Percentiles rank a stretch among this genome's conserved stretches.
phyloP scores from a whole-genome alignment of 2,797 vertebrate species.

The Lerista edwardsae region DNA sequence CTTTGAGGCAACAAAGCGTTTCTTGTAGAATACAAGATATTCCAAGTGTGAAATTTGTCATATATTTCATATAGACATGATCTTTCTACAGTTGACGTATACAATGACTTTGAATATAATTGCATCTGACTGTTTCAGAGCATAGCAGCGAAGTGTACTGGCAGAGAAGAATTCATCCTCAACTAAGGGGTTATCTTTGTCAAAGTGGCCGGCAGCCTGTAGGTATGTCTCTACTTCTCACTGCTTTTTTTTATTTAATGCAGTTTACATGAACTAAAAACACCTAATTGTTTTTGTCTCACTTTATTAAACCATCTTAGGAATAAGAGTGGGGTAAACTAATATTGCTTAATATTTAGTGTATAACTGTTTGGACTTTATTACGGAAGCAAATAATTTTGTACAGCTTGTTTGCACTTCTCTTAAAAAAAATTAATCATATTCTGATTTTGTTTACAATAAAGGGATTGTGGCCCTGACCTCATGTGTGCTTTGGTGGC shows the following conservation, averaged over 20 bases:
- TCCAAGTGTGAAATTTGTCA: neutral
- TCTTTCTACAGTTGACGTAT: constrained; percentile 3
- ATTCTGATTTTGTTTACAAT: no score
- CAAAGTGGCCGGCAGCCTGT: neutral
- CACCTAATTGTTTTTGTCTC: neutral
- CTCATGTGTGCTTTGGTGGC: no score
- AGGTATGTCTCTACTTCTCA: neutral
- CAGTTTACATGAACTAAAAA: constrained; percentile 49
- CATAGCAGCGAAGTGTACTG: neutral
- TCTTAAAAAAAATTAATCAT: no score
- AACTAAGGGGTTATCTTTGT: neutral
- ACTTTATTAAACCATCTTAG: neutral
- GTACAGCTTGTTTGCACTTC: constrained; percentile 36
- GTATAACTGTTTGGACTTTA: constrained; percentile 54
- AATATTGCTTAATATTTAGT: constrained; percentile 59
- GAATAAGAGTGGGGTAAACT: constrained; percentile 53
- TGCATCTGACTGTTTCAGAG: constrained; percentile 51
- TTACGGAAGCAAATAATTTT: constrained; percentile 63
- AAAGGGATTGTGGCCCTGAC: no score
- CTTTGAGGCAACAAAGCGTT: neutral
- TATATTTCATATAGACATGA: neutral
- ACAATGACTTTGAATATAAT: constrained; percentile 24
- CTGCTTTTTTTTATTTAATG: constrained; percentile 32
- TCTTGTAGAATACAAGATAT: constrained; percentile 9
- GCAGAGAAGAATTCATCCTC: neutral